Conservation (phyloP, 2,113 vertebrate genomes). For the Psettodes erumei region DNA sequence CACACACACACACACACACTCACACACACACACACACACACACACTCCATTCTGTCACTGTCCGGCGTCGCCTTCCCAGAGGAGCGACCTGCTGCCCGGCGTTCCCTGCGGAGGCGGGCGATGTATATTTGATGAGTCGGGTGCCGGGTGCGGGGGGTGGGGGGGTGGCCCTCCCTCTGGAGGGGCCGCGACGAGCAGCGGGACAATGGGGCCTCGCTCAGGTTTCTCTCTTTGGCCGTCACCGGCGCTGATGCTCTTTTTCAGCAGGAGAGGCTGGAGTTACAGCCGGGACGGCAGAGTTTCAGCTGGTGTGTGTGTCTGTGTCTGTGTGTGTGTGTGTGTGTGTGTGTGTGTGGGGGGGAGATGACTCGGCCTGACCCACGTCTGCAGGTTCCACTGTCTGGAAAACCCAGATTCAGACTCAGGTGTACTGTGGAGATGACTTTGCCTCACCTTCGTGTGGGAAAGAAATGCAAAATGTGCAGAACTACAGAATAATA, state of each 20-base stretch:
- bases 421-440: no score
- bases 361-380: no score
- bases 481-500: no score
- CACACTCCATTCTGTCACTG: neutral
- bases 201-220: conserved; percentile 78
- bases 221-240: conserved; percentile 76
- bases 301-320: conserved; percentile 50
- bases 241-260: conserved; percentile 59
- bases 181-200: conserved; percentile 51
- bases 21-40: no score
- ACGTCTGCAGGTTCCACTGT: no score
- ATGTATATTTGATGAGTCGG: conserved; percentile 86
- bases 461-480: no score
- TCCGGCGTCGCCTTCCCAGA: conserved; percentile 58
- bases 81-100: conserved; percentile 56
- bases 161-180: no score
- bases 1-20: no score
- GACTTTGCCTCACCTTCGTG: no score
- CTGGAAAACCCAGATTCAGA: no score
- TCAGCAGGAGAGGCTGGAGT: conserved; percentile 60
- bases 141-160: conserved; percentile 75
- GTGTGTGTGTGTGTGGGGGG: neutral
- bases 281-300: conserved; percentile 61
- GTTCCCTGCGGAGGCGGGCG: conserved; percentile 56
- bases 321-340: conserved; percentile 8